These are phyloP conservation scores for Meles meles DNA, from an alignment of 2,113 vertebrate genomes.

Conservation along the genomic window DNA sequence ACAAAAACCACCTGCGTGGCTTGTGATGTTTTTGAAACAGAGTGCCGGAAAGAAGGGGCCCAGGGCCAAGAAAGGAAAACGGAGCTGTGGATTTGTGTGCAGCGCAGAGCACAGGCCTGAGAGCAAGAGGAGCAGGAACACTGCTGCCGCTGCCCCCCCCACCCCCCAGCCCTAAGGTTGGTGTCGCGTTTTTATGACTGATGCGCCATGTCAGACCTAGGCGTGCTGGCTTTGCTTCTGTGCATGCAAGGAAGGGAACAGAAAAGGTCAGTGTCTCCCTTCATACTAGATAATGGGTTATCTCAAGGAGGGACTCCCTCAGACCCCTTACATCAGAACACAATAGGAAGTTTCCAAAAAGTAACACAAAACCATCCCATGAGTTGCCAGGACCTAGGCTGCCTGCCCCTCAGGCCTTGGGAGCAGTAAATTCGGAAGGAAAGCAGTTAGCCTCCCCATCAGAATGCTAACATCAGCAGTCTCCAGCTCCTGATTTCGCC, in stretches of 20 bases:
- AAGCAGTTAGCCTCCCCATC: constrained; percentile 68
- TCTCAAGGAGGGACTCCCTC: neutral
- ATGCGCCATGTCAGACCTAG: constrained; percentile 70
- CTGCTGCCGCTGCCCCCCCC: neutral
- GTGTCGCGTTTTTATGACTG: constrained; percentile 74
- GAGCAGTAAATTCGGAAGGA: constrained; percentile 65
- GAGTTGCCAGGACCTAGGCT: neutral
- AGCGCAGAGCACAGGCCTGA: neutral
- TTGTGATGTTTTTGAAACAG: constrained; percentile 82
- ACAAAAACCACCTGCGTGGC: constrained; percentile 86
- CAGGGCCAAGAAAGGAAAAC: constrained; percentile 78
- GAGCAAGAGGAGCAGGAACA: constrained; percentile 40
- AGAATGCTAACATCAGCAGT: constrained; percentile 64
- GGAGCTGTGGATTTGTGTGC: constrained; percentile 71
- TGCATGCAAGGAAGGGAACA: constrained; percentile 33
- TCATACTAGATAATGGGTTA: constrained; percentile 50
- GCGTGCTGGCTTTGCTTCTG: constrained; percentile 60
- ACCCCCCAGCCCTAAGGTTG: constrained; percentile 56
- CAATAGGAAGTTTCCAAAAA: constrained; percentile 4
- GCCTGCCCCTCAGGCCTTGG: neutral
- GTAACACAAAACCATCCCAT: neutral
- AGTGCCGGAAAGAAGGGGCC: constrained; percentile 81
- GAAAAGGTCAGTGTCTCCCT: constrained; percentile 60
- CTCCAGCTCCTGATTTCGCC: constrained; percentile 72
- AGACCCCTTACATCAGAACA: neutral